Percentiles rank a stretch among this genome's conserved stretches.
phyloP scores from a whole-genome alignment of 2,797 vertebrate genomes.

The Spondyliosoma cantharus region DNA sequence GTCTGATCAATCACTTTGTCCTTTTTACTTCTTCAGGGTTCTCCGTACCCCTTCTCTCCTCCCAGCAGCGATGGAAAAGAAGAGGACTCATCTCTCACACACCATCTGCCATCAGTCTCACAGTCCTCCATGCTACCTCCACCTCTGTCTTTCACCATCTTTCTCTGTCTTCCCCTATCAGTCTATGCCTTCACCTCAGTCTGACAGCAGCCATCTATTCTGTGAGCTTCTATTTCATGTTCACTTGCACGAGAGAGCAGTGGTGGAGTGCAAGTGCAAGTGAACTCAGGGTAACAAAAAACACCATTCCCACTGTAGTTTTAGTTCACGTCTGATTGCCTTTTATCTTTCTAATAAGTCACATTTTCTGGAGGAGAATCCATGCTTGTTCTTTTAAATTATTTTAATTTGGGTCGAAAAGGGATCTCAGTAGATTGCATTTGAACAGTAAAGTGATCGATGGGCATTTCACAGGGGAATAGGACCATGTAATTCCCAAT shows the following conservation, averaged over 20 bases:
- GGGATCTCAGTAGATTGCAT: slow-evolving; percentile 12
- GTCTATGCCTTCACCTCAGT: slow-evolving; percentile 46
- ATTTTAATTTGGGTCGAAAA: no score
- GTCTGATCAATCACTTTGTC: slow-evolving; percentile 50
- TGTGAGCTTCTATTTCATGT: slow-evolving; percentile 42
- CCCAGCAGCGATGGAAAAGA: slow-evolving; percentile 30
- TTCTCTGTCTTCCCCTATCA: slow-evolving; percentile 45
- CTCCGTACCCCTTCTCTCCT: slow-evolving; percentile 12
- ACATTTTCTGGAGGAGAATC: not conserved
- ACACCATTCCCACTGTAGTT: slow-evolving; percentile 14
- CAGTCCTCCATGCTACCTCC: slow-evolving; percentile 38
- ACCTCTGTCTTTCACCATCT: slow-evolving; percentile 44
- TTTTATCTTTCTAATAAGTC: slow-evolving; percentile 25
- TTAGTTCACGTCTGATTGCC: not conserved
- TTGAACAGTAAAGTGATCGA: slow-evolving; percentile 18
- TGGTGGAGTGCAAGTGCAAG: not conserved
- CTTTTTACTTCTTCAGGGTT: slow-evolving; percentile 38
- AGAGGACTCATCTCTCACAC: slow-evolving; percentile 40
- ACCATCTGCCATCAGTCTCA: slow-evolving; percentile 60
- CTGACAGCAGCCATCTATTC: slow-evolving; percentile 65
- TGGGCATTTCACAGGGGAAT: not conserved
- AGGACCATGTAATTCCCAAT: slow-evolving; percentile 23
- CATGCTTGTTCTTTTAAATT: slow-evolving; percentile 21
- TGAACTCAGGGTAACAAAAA: not conserved
- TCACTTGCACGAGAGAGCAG: slow-evolving; percentile 32